Evolutionary conservation across 2,888 invertebrate species (phyloP), one percentile per base, ranked within the genome.

Genomic region (Branchipolynoe longqiensis): DNA sequence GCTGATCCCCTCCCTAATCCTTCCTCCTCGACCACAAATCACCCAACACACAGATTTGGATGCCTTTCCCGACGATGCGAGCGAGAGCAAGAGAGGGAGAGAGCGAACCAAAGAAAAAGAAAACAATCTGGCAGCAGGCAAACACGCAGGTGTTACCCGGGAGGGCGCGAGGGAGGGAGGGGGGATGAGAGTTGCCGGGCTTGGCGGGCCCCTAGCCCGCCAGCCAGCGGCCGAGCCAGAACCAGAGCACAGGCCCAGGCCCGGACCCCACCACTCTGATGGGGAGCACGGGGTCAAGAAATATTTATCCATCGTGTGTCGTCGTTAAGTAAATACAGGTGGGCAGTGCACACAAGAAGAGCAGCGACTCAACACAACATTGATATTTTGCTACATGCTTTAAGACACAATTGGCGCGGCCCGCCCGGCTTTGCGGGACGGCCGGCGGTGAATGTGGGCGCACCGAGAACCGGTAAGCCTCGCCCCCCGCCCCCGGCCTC

Each of bases 381-480:
- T 78, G 78, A 78, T 78, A 78, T 78, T 78, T 78, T 54, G 48
- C 78, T 41, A 78, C 78, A 78, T 78, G 78, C 78, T 48, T 54
- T 54, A 25, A 41, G 41, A 12, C 28, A 78, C 78, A 78, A 78
- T 78, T 48, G 41, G 54, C 78, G 25, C 3, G 8, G 69, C 12
- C 36, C 36, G 14, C 78, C n/a, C 33, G 78, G n/a, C 25, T 12
- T 28, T 31, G 25, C 31, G 14, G 78, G 48, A 41, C 48, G 28
- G 33, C 48, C 14, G 14, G 25, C 28, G 38, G 2, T 73, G 48
- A 78, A 78, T 78, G 25, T 28, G n/a, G 33, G 48, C 31, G 78
- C 48, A 78, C 69, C 69, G 25, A 78, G 28, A 8, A 25, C 14
- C 6, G 62, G 12, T 62, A 62, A 62, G n/a, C 62, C 62, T 8